Base-by-base conservation (phyloP, 2,797 vertebrate species). In the Meda fulgida region DNA sequence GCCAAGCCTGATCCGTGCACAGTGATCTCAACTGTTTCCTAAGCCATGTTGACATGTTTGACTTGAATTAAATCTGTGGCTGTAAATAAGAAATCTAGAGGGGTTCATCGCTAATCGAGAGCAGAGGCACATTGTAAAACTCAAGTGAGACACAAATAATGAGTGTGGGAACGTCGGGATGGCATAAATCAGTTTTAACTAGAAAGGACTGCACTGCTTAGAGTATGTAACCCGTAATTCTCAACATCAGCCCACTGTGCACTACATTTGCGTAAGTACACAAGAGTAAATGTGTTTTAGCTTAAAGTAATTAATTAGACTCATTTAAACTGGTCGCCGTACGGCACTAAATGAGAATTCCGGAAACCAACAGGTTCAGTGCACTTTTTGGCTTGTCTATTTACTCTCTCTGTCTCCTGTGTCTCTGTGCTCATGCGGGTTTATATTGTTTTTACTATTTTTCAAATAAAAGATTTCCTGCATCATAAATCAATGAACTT, bases 41-140 rank as follows among this genome's bases (percentile, higher is more conserved):
- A 84, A 84, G 80, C 73, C 53, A 84, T 83, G 80, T 73, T 89
- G 89, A 88, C 85, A 86, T 87, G 73, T 85, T 83, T 83, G 75
- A 86, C 86, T 82, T 60, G 58, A 83, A 81, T 81, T 83, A 66
- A 71, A 67, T 83, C 80, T 86, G 76, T 51, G 81, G 84, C 75
- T 60, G 81, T 87, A 82, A 82, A 84, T 78, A 82, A 75, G 69
- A 38, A 71, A 29, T 84, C 75, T 48, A 73, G 69, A 78, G 48
- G 78, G 69, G 55, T 83, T 80, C 67, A 51, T 70, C 10, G 48
- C 70, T 85, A 80, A 82, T 83, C 67, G 48, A 78, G 78, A 88
- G 81, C 63, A 69, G 72, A 78, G 73, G 23, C 60, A 73, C 23
- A 34, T 51, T 73, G 84, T 84, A 86, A 75, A 82, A 29, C 58